Evolutionary conservation across 2,113 vertebrate genomes (phyloP), one percentile per base, ranked within the genome.

Genomic region (Calypte anna): DNA sequence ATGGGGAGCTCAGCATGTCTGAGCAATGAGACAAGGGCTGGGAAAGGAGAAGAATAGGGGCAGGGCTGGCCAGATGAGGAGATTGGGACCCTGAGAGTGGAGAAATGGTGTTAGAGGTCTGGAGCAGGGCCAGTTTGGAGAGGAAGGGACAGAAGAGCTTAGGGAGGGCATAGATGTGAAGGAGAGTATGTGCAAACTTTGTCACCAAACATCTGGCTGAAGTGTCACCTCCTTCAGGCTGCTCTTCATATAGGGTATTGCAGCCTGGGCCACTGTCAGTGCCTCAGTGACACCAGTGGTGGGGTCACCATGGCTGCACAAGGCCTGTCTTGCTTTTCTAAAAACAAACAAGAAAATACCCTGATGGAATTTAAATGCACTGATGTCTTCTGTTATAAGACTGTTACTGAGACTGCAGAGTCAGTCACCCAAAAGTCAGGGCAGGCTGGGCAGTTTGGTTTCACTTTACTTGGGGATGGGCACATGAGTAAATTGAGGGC

Each of bases 291-390:
- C 40, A 28, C 11, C 38, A 19, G 36, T 3, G 43, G 10, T 27
- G 31, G 55, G 67, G 17, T 61, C 50, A 64, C 10, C 40, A 30
- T 15, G 0, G 2, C 1, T 2, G 22, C 15, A 31, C 0, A 3
- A 23, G 9, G 22, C 22, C 62, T 36, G 28, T 62, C 50, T 92
- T 13, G 2, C 30, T 86, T 88, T 69, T 55, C 70, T 67, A 23
- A 78, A 74, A 62, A 24, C 10, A 33, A 36, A 7, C 6, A 51
- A 46, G 20, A 2, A 50, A 80, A 58, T 57, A 2, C 16, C 4
- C 8, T 4, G 13, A 4, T 0, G 1, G 31, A 46, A 81, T 78
- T 70, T 53, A 81, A 86, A 77, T 25, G 20, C 46, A 31, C 3
- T 58, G 38, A 54, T 31, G 6, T 17, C 27, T 62, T 80, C 82